Base-by-base conservation (phyloP, 2,888 invertebrate genomes). In the Hypselothyrea guttata region DNA sequence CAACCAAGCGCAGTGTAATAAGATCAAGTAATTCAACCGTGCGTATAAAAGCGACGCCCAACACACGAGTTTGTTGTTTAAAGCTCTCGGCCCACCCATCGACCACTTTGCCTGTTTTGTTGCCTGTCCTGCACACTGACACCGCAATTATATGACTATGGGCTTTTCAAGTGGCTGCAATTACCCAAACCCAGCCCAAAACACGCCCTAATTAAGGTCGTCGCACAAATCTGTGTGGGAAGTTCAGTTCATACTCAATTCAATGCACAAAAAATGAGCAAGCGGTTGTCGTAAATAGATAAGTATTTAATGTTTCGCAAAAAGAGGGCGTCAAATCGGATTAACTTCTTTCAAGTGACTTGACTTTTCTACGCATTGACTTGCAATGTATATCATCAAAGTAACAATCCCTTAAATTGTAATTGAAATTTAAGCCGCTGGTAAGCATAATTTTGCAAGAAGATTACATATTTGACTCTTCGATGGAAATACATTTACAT, bases 1-100 rank as follows among this genome's bases (percentile, higher is more conserved):
- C 84, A 88, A 60, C 88, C 76, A 77, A 83, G 83, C 86, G 84
- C 70, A 69, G 51, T 63, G 49, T 87, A 88, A 88, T 87, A 83
- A 86, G 88, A 87, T 88, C 87, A 88, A 79, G 73, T 72, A 44
- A 78, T 46, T 54, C 73, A 82, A 47, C 75, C 67, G 64, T 69
- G 83, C 83, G 67, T 77, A 55, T 54, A 48, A 53, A 61, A 70
- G 59, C 60, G 65, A 63, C 83, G 71, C 82, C 64, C 83, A 63
- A 53, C 53, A 52, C 28, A 16, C 37, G 47, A 48, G 54, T 33
- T 55, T 48, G 16, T 49, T 44, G 16, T 44, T 1, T 12, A 41
- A 1, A 22, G 22, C 22, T 22, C 11, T 38, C 30, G 30, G 15
- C 55, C 72, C 83, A 69, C 75, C 71, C 75, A 65, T 31, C 62